Percentiles rank a stretch among this genome's conserved stretches.
Evolutionary conservation across 92 coral and sea anemone species (phyloP).

Genomic region (Metridium senile): DNA sequence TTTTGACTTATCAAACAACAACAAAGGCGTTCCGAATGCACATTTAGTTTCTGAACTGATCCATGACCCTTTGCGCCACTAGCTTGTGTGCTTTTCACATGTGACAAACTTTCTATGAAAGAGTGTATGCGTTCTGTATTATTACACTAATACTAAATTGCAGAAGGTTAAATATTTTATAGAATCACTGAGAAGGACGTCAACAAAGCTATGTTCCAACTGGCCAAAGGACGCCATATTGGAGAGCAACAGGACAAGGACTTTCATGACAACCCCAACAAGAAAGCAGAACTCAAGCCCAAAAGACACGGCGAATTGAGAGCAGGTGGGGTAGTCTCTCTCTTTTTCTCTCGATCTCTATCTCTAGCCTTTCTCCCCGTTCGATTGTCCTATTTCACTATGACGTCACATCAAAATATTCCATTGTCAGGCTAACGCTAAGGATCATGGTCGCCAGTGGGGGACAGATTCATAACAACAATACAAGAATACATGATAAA

Average conservation of each 20-base stretch:
- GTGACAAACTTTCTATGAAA: too few species aligned
- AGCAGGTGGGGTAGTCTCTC: neutral
- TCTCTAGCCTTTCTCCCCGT: neutral
- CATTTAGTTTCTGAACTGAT: too few species aligned
- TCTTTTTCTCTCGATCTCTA: neutral
- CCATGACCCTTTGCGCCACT: too few species aligned
- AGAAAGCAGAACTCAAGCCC: slow-evolving; percentile 9
- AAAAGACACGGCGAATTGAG: neutral
- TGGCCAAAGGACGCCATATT: slow-evolving; percentile 12
- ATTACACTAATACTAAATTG: neutral
- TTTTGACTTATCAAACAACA: too few species aligned
- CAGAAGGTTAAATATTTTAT: neutral
- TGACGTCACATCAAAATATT: too few species aligned
- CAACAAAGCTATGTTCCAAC: slow-evolving; percentile 2
- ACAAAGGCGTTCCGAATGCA: too few species aligned
- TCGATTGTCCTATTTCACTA: neutral
- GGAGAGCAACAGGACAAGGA: slow-evolving; percentile 35
- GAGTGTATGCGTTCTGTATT: too few species aligned
- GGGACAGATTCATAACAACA: too few species aligned
- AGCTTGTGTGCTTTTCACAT: too few species aligned
- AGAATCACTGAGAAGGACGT: slow-evolving; percentile 17
- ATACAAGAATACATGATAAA: too few species aligned
- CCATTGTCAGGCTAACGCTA: too few species aligned
- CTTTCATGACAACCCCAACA: slow-evolving; percentile 24
- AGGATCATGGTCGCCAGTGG: too few species aligned